A percentile compares a stretch with the other conserved stretches of the same genome.
These are phyloP conservation scores for Gouania willdenowi DNA, from an alignment of 2,797 vertebrate species.

Conservation along the genomic window DNA sequence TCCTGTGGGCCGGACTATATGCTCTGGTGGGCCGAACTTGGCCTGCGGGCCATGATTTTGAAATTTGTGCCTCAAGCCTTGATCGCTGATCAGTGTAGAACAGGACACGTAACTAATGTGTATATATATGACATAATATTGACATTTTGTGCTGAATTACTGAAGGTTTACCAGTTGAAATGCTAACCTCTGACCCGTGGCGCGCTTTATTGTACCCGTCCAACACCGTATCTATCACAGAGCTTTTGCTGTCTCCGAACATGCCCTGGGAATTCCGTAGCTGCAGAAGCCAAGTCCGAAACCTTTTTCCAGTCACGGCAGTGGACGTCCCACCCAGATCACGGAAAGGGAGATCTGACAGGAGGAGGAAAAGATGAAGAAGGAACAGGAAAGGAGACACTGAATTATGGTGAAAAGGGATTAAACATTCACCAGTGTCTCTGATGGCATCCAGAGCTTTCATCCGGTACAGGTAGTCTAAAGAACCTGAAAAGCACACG, in stretches of 20 bases:
- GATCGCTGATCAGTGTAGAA: too few relatives aligned
- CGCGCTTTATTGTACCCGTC: slow-evolving; percentile 90
- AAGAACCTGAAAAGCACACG: slow-evolving; percentile 75
- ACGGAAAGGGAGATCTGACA: slow-evolving; percentile 83
- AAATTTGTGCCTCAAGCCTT: too few relatives aligned
- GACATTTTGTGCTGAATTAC: too few relatives aligned
- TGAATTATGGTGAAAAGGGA: background rate
- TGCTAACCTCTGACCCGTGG: slow-evolving; percentile 85
- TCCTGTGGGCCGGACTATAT: too few relatives aligned
- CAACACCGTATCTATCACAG: slow-evolving; percentile 82
- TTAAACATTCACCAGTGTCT: slow-evolving; percentile 84
- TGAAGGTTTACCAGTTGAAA: too few relatives aligned
- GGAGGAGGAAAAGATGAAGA: background rate
- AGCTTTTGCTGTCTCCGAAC: slow-evolving; percentile 75
- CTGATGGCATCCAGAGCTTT: slow-evolving; percentile 91
- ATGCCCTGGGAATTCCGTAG: slow-evolving; percentile 80
- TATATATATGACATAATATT: too few relatives aligned
- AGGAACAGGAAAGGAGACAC: too few relatives aligned
- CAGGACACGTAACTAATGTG: too few relatives aligned
- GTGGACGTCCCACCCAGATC: slow-evolving; percentile 76
- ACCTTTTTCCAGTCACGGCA: slow-evolving; percentile 85
- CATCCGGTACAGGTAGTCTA: slow-evolving; percentile 92
- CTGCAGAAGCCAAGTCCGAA: slow-evolving; percentile 85
- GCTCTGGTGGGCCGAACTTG: too few relatives aligned
- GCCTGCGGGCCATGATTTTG: too few relatives aligned